Evolutionary conservation across 2,797 vertebrate genomes (phyloP).

Genomic region (Falco concolor): DNA sequence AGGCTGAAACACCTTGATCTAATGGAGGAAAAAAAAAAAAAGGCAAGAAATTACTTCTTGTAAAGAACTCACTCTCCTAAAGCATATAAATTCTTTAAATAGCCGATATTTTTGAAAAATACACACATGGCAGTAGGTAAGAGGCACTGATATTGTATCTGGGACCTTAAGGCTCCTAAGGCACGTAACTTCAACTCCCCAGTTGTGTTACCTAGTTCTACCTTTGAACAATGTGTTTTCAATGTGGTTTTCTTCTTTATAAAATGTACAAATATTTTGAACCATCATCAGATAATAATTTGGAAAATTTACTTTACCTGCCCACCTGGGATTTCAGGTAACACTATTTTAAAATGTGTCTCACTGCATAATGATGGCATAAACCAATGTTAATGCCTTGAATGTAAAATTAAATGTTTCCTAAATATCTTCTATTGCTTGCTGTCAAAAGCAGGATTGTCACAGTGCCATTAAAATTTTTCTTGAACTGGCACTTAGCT

Average conservation of each 20-base stretch:
- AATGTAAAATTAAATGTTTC: neutral
- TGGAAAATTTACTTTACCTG: neutral
- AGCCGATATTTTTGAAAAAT: too few species aligned
- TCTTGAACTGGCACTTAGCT: neutral
- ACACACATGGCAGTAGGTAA: neutral
- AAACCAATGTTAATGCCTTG: neutral
- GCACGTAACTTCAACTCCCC: too few species aligned
- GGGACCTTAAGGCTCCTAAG: neutral
- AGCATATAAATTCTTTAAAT: neutral
- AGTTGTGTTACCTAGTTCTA: neutral
- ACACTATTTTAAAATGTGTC: neutral
- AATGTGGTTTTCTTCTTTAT: neutral
- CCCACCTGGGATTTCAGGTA: neutral
- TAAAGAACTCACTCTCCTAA: neutral
- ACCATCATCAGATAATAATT: neutral
- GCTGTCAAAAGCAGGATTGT: neutral
- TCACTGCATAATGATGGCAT: neutral
- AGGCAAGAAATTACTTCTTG: neutral
- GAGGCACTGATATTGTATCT: rapidly evolving
- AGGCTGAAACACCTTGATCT: neutral
- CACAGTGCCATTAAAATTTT: neutral
- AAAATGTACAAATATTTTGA: neutral
- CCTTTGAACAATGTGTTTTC: neutral
- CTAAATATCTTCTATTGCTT: neutral
- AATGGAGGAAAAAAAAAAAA: too few species aligned